Evolutionary conservation across 2,797 vertebrate species (phyloP).

Genomic region (Aselliscus stoliczkanus): DNA sequence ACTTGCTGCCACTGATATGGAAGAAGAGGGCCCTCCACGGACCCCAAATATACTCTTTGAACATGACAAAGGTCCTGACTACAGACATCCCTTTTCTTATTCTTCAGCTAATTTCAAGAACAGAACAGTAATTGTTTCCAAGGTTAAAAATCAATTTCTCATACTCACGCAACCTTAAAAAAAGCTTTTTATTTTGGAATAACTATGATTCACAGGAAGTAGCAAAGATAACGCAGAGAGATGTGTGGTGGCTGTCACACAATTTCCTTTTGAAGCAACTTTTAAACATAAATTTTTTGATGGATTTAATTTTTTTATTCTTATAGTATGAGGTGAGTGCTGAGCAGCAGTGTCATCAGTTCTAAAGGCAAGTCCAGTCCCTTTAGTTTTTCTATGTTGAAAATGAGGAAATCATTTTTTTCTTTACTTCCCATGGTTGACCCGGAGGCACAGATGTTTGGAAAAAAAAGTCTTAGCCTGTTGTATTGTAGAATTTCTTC

Average conservation of each 20-base stretch:
- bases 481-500: background rate
- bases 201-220: background rate
- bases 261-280: background rate
- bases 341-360: background rate
- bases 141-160: background rate
- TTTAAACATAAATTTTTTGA: background rate
- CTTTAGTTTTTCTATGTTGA: constrained; percentile 47
- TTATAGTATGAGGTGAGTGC: background rate
- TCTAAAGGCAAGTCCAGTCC: background rate
- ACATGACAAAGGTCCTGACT: background rate
- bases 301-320: background rate
- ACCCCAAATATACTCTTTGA: background rate
- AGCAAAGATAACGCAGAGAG: background rate
- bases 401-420: constrained; percentile 45
- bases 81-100: background rate
- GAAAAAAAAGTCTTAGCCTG: background rate
- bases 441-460: constrained; percentile 16
- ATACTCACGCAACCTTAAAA: background rate
- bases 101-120: background rate
- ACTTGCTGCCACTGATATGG: background rate
- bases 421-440: background rate
- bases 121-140: background rate
- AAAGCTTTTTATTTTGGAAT: background rate
- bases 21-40: background rate
- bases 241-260: background rate